phyloP scores from a whole-genome alignment of 2,113 vertebrate species.

The Burhinus oedicnemus region DNA sequence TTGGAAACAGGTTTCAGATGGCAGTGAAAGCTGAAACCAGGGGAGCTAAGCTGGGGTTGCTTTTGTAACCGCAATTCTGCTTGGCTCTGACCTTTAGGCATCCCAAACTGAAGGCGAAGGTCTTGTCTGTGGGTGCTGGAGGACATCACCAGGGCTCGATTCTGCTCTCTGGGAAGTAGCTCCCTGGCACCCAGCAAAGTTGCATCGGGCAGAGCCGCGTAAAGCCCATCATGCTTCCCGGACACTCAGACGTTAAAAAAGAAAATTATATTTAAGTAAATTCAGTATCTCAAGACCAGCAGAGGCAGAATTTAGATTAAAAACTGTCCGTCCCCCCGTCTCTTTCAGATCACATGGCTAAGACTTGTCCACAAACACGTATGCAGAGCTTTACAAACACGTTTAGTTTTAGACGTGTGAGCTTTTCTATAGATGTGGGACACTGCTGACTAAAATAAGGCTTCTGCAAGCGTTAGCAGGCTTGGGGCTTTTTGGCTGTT shows the following conservation, averaged over 20 bases:
- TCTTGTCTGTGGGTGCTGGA: not conserved
- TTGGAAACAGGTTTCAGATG: conserved; percentile 27
- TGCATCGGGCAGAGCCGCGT: not conserved
- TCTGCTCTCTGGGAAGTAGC: not conserved
- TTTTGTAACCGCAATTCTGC: not conserved
- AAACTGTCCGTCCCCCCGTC: rapidly evolving
- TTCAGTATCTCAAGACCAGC: not conserved
- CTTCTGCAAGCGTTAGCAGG: not conserved
- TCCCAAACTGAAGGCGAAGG: not conserved
- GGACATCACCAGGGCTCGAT: not conserved
- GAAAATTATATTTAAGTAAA: not conserved
- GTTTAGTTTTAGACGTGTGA: not conserved
- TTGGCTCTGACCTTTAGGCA: not conserved
- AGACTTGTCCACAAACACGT: not conserved
- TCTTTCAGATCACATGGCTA: not conserved
- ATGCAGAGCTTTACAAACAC: not conserved
- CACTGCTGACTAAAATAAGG: not conserved
- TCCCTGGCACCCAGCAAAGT: not conserved
- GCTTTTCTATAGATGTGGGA: not conserved
- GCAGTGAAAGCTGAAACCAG: not conserved
- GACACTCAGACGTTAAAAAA: no score
- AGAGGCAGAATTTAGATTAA: not conserved
- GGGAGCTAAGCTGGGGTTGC: not conserved
- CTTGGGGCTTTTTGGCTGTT: not conserved
- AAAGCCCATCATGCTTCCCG: not conserved